phyloP scores from a whole-genome alignment of 2,797 vertebrate species.

The Octomys mimax region DNA sequence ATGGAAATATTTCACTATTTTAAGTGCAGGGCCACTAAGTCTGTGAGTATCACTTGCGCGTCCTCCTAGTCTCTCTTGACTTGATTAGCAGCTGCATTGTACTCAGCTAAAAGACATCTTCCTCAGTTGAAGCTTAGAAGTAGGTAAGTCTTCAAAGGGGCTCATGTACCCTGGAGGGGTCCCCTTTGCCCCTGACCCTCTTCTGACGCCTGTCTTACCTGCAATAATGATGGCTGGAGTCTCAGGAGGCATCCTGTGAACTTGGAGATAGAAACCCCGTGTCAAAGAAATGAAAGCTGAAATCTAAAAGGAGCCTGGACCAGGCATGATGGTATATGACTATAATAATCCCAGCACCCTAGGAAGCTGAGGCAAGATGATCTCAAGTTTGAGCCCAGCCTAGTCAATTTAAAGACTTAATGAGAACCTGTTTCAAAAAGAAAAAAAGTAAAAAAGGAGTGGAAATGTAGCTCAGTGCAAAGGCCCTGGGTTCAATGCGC shows the following conservation, averaged over 20 bases:
- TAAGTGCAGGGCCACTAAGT: not conserved
- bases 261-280: not conserved
- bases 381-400: not conserved
- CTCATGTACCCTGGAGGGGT: not conserved
- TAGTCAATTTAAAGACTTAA: not conserved
- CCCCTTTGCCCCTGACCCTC: not conserved
- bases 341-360: not conserved
- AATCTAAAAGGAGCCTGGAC: not conserved
- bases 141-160: conserved; percentile 20
- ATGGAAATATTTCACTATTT: conserved; percentile 35
- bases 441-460: not conserved
- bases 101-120: not conserved
- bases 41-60: not conserved
- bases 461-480: not conserved
- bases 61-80: not conserved
- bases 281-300: conserved; percentile 24
- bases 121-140: conserved; percentile 29
- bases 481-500: not conserved
- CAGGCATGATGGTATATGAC: not conserved
- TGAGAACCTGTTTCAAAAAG: not conserved
- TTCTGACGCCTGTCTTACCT: not conserved
- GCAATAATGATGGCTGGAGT: not conserved
- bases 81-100: not conserved
- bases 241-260: conserved; percentile 14
- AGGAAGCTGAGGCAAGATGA: not conserved